phyloP scores from a whole-genome alignment of 2,113 vertebrate species.

The Stigmatopora nigra region DNA sequence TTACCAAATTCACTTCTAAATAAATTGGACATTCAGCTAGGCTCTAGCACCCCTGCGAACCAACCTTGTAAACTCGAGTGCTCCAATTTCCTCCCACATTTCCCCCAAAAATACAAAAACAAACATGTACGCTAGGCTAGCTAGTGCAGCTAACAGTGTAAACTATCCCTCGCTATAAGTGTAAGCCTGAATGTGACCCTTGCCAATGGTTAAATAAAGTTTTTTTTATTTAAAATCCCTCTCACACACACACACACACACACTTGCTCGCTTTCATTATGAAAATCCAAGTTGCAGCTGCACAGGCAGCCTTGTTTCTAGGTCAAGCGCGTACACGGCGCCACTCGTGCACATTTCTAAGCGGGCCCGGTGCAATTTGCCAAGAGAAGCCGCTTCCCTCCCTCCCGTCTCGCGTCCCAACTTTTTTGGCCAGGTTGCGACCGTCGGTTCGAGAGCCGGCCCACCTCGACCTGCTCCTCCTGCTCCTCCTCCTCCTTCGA shows the following conservation, averaged over 20 bases:
- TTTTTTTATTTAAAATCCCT: slow-evolving; percentile 10
- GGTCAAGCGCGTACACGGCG: slow-evolving; percentile 67
- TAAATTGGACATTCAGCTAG: too few relatives aligned
- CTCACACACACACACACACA: slow-evolving; percentile 2
- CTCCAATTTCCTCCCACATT: too few relatives aligned
- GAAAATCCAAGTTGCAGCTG: slow-evolving; percentile 39
- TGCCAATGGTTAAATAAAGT: too few relatives aligned
- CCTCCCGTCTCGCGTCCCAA: slow-evolving; percentile 40
- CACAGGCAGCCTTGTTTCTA: slow-evolving; percentile 58
- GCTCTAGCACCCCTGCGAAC: too few relatives aligned
- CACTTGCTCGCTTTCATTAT: slow-evolving; percentile 14
- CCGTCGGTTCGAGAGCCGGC: slow-evolving; percentile 35
- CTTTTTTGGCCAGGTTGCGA: slow-evolving; percentile 43
- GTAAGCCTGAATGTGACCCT: too few relatives aligned
- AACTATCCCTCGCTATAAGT: too few relatives aligned
- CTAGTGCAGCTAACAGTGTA: too few relatives aligned
- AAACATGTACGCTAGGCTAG: too few relatives aligned
- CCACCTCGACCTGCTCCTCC: slow-evolving; percentile 44
- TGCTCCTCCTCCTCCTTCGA: slow-evolving; percentile 57
- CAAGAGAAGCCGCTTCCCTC: slow-evolving; percentile 50
- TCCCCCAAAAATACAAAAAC: too few relatives aligned
- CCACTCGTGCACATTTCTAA: slow-evolving; percentile 48
- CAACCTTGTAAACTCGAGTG: too few relatives aligned
- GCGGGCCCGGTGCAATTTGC: slow-evolving; percentile 41
- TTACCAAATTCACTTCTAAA: too few relatives aligned